Base-by-base conservation (phyloP, 2,888 invertebrate genomes). In the Isoperla grammatica region DNA sequence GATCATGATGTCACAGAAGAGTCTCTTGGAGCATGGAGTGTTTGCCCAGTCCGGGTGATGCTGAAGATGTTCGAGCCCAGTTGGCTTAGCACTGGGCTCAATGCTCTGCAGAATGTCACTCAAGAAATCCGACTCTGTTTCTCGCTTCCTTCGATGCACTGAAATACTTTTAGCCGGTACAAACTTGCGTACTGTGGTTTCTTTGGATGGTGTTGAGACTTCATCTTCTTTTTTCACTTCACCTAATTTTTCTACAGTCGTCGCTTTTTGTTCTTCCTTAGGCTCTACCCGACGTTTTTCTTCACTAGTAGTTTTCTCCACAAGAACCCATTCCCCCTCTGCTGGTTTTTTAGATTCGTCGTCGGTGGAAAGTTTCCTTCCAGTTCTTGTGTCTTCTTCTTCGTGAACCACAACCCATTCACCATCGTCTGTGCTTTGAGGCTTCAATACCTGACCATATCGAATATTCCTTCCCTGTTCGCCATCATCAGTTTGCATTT, bases 1-100 rank as follows among this genome's bases (percentile, higher is more conserved):
- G 42, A 85, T 76, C 79, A 90, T 84, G 45, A 86, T 84, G 68
- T 86, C 84, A 73, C 90, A 90, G 74, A 89, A 88, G 65, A 88
- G 81, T 68, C 79, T 81, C 71, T 89, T 88, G 2, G 89, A 86
- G 70, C 90, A 90, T 57, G 86, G 85, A 1, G 88, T 87, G 72
- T 86, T 84, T 29, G 82, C 79, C 89, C 88, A 89, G 68, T 87
- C 81, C 1, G 72, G 73, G 5, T 71, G 67, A 2, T 73, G 68
- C 29, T 71, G 72, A 22, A 70, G 70, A 22, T 69, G 67, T 23
- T 73, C 73, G 39, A 53, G 37, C 5, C 53, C 53, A 17, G 12
- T 39, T 12, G 53, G 53, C 4, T 4, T 29, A 17, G 53, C 37
- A 12, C 37, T 17, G 13, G 61, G 29, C 17, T 63, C 61, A 9